A percentile compares a stretch with the other conserved stretches of the same genome.
Conservation (phyloP, 1,140 invertebrate species). For the Calliphora vicina region DNA sequence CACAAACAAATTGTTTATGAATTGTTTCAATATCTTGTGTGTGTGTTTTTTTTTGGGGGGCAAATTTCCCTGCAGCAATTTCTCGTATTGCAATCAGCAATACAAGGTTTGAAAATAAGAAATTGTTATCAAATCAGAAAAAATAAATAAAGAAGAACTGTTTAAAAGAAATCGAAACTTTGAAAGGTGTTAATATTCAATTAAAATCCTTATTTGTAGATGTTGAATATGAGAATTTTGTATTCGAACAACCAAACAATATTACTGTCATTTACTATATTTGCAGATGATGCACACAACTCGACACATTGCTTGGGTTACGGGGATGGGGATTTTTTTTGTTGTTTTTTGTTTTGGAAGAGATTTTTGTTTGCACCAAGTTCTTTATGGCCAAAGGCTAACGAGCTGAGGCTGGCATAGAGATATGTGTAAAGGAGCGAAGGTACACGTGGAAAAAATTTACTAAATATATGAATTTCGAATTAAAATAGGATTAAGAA, state of each 20-base stretch:
- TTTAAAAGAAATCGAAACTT: background rate
- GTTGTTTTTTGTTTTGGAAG: no score
- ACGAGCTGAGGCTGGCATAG: background rate
- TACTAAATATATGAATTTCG: background rate
- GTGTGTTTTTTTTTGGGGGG: background rate
- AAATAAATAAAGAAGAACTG: background rate
- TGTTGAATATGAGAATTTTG: background rate
- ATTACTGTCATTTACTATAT: slow-evolving; percentile 26
- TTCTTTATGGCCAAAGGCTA: background rate
- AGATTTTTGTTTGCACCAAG: background rate
- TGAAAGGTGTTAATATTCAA: slow-evolving; percentile 35
- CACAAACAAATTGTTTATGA: slow-evolving; percentile 9
- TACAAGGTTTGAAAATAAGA: background rate
- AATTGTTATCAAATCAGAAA: slow-evolving; percentile 3
- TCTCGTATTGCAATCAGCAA: slow-evolving; percentile 25
- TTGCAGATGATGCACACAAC: background rate
- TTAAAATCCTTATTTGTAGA: slow-evolving; percentile 18
- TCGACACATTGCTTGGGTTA: background rate
- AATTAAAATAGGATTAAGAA: background rate
- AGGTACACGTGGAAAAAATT: background rate
- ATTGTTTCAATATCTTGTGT: background rate
- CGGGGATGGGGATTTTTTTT: background rate
- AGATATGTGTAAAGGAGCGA: background rate
- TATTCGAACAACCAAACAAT: background rate
- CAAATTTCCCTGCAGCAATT: slow-evolving; percentile 20